These are phyloP conservation scores for Tachyglossus aculeatus DNA, from an alignment of 2,797 vertebrate species.

Conservation along the genomic window DNA sequence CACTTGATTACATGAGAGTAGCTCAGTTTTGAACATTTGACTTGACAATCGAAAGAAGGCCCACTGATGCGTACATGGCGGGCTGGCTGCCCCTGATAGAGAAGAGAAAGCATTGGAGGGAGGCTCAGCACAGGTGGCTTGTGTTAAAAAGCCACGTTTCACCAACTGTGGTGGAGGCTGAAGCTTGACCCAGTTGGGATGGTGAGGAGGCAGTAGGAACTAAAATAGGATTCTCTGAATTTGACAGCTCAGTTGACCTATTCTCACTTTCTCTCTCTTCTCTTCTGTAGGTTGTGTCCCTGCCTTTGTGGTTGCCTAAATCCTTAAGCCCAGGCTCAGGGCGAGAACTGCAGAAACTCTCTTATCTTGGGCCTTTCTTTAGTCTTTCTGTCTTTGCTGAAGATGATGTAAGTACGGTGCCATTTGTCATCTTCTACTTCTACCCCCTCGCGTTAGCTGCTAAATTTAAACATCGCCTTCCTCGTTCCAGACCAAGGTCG, in stretches of 20 bases:
- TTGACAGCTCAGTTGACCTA: fast-evolving
- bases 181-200: neutral
- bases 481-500: slow-evolving; percentile 87
- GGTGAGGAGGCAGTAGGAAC: no score
- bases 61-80: neutral
- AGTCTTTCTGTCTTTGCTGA: slow-evolving; percentile 97
- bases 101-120: neutral
- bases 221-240: no score
- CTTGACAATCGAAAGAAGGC: neutral
- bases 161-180: neutral
- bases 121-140: fast-evolving
- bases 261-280: neutral
- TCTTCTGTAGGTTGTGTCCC: slow-evolving; percentile 80
- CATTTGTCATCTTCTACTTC: neutral
- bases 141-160: neutral
- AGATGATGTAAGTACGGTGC: slow-evolving; percentile 87
- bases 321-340: slow-evolving; percentile 91
- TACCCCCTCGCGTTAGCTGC: fast-evolving
- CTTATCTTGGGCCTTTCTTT: slow-evolving; percentile 93
- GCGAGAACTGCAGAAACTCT: slow-evolving; percentile 94
- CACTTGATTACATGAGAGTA: neutral
- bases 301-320: slow-evolving; percentile 94
- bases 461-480: slow-evolving; percentile 6
- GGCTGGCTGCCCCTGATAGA: neutral
- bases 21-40: neutral